Evolutionary conservation across 2,797 vertebrate genomes (phyloP), one percentile per base, ranked within the genome.

Genomic region (Hafferia zeledoni): DNA sequence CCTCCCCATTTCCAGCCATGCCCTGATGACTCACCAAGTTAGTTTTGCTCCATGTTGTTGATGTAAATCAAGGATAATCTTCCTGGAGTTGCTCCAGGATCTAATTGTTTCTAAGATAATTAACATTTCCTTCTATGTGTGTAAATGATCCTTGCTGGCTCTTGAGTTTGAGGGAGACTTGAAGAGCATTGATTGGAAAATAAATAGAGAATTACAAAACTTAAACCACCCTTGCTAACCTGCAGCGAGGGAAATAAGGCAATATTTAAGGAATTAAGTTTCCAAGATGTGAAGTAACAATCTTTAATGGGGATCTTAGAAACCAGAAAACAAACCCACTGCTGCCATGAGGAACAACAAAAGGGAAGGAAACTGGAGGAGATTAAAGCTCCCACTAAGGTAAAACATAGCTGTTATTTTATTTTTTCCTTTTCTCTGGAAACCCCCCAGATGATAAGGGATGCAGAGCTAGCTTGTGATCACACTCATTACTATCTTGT

Each of bases 401-500:
- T 90, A 91, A 86, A 94, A 70, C 88, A 53, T 23, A 75, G 83
- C 94, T 75, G 43, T 87, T 93, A 47, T 80, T 84, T 61, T 84
- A 30, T 70, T 75, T 95, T 76, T 77, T 94, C 75, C 33, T 90
- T 94, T 95, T 96, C 95, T 79, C 93, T 98, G 98, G 95, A 72
- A 90, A 74, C 97, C 6, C 6, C 10, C 47, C 78, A 96, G 91
- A 97, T 97, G 79, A 91, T 93, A 68, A 94, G 47, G 23, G 97
- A 98, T 96, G 93, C 97, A 65, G 97, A 98, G 35, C 96, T 97
- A 50, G 97, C 98, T 83, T 98, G 98, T 93, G 98, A 98, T 68
- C 98, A 98, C 77, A 94, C 98, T 90, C 98, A 98, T 96, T 94
- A 97, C 93, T 98, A 98, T 92, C 98, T 99, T 50, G 89, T 96